phyloP scores from a whole-genome alignment of 2,888 invertebrate species.

The Yponomeuta plumbellus region DNA sequence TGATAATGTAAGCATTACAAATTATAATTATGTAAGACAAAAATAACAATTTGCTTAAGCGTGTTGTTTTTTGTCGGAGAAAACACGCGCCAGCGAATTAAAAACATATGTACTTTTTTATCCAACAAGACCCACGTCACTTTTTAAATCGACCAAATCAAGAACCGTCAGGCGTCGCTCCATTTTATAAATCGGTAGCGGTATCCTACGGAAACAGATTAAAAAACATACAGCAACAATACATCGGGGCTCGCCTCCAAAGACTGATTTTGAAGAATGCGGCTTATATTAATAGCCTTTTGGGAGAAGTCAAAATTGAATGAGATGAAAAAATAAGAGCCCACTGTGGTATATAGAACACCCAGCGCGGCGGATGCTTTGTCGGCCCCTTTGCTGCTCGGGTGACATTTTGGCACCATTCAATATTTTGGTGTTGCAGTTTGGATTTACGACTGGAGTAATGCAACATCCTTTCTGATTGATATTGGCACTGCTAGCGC shows the following conservation, averaged over 20 bases:
- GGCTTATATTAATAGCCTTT: conserved; percentile 76
- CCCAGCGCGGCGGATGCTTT: conserved; percentile 69
- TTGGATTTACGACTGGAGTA: conserved; percentile 69
- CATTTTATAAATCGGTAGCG: conserved; percentile 73
- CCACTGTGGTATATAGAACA: conserved; percentile 66
- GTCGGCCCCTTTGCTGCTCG: conserved; percentile 67
- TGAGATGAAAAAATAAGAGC: conserved; percentile 73
- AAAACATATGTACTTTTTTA: conserved; percentile 54
- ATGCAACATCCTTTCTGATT: conserved; percentile 35
- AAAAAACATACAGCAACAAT: conserved; percentile 67
- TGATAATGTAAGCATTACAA: background rate
- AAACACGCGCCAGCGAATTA: conserved; percentile 61
- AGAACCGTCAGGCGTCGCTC: conserved; percentile 48
- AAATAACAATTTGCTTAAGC: background rate
- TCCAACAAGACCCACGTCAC: conserved; percentile 53
- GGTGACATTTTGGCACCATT: conserved; percentile 76
- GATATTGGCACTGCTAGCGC: conserved; percentile 21
- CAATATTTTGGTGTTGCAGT: conserved; percentile 73
- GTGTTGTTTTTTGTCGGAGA: conserved; percentile 35
- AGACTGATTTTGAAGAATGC: conserved; percentile 70
- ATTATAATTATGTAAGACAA: conserved; percentile 3
- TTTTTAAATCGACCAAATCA: conserved; percentile 69
- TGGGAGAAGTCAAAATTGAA: conserved; percentile 77
- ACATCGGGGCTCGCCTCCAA: conserved; percentile 56
- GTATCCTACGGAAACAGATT: conserved; percentile 75